Conservation (phyloP, 2,888 invertebrate species). For the Apodemia zela region DNA sequence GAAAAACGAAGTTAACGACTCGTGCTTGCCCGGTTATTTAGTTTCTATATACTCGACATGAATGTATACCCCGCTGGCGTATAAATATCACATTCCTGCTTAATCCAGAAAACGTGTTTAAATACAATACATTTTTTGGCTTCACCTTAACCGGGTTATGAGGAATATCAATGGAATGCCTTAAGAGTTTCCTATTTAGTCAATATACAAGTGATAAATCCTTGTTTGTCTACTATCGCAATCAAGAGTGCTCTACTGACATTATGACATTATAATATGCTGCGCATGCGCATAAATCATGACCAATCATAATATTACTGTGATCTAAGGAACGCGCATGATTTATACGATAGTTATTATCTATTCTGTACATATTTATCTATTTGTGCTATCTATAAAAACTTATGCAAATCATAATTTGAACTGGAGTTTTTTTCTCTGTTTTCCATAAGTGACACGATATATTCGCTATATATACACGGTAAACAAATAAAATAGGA, state of each 20-base stretch:
- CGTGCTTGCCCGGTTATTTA: too few relatives aligned
- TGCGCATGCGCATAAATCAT: slow-evolving; percentile 4
- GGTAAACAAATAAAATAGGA: too few relatives aligned
- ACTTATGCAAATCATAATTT: too few relatives aligned
- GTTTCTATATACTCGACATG: too few relatives aligned
- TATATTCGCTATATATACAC: too few relatives aligned
- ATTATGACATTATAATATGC: slow-evolving; percentile 5
- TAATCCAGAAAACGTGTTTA: too few relatives aligned
- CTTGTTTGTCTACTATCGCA: slow-evolving; percentile 4
- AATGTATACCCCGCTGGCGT: too few relatives aligned
- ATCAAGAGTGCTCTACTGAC: slow-evolving; percentile 12
- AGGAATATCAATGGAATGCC: not conserved
- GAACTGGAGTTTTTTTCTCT: too few relatives aligned
- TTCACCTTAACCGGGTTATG: not conserved
- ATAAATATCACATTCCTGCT: too few relatives aligned
- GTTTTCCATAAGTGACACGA: too few relatives aligned
- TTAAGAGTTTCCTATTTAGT: not conserved
- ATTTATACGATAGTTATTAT: slow-evolving; percentile 7
- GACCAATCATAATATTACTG: slow-evolving; percentile 6
- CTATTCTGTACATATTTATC: not conserved
- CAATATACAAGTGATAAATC: slow-evolving; percentile 8
- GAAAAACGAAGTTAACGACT: too few relatives aligned
- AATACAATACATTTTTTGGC: too few relatives aligned
- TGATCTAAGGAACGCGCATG: not conserved
- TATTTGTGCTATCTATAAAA: not conserved